These are phyloP conservation scores for Melopsittacus undulatus DNA, from an alignment of 2,797 vertebrate species.

Conservation along the genomic window DNA sequence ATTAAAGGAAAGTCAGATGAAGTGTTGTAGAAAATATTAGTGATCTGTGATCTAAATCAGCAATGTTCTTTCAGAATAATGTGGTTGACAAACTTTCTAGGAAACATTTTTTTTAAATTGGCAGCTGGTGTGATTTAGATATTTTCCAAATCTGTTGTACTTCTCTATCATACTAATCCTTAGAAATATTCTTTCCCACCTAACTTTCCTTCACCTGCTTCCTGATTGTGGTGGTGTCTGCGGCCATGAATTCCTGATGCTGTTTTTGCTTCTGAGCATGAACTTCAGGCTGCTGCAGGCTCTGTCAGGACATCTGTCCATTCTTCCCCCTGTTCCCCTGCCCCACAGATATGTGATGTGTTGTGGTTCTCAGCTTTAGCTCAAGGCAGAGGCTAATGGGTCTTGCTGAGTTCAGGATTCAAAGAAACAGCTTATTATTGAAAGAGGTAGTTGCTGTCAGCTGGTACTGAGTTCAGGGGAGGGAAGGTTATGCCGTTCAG, in stretches of 20 bases:
- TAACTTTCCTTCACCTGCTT: background rate
- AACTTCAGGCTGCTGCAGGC: background rate
- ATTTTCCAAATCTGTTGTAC: background rate
- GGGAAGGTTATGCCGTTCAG: background rate
- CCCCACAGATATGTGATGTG: accelerated
- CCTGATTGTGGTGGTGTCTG: background rate
- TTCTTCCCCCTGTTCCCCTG: background rate
- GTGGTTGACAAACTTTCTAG: background rate
- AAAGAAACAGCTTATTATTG: background rate
- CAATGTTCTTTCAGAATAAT: background rate
- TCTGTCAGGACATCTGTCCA: background rate
- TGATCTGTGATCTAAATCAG: background rate
- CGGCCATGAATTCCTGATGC: background rate
- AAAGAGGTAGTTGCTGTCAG: background rate
- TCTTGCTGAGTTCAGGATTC: background rate
- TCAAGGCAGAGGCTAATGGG: accelerated
- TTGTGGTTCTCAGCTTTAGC: background rate
- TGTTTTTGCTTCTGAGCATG: accelerated
- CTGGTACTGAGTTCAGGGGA: background rate
- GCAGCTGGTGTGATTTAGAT: background rate
- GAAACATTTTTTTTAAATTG: background rate
- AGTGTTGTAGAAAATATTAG: background rate
- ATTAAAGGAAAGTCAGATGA: background rate
- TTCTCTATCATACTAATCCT: background rate
- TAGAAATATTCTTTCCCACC: background rate